Evolutionary conservation across 2,113 vertebrate species (phyloP).

Genomic region (Sinocyclocheilus anshuiensis): DNA sequence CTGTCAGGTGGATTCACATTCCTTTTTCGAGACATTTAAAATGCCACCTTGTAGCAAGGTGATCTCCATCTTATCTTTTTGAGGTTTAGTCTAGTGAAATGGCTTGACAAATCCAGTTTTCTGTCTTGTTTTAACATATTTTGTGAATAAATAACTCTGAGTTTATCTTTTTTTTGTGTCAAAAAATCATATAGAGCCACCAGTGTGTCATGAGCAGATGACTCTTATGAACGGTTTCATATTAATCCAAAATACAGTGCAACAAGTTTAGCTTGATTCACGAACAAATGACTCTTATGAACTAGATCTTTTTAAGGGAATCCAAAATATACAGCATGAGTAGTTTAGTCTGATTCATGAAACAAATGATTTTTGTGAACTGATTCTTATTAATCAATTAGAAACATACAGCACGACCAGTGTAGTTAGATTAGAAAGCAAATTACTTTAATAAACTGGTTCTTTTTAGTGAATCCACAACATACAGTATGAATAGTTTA

Average conservation of each 20-base stretch:
- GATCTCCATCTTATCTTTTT: neutral
- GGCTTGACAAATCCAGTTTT: neutral
- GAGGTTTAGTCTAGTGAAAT: neutral
- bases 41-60: neutral
- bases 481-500: neutral
- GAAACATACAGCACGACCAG: neutral
- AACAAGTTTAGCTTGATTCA: too few species aligned
- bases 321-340: too few species aligned
- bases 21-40: neutral
- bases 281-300: too few species aligned
- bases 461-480: neutral
- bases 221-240: too few species aligned
- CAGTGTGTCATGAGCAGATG: neutral
- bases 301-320: too few species aligned
- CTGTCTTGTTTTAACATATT: neutral
- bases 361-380: too few species aligned
- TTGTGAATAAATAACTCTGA: neutral
- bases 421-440: neutral
- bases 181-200: neutral
- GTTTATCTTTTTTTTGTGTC: neutral
- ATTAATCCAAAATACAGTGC: too few species aligned
- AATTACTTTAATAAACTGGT: neutral
- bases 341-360: too few species aligned
- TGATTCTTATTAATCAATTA: too few species aligned
- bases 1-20: slow-evolving; percentile 8